phyloP scores from a whole-genome alignment of 2,797 vertebrate genomes.

The Podarcis lilfordi region DNA sequence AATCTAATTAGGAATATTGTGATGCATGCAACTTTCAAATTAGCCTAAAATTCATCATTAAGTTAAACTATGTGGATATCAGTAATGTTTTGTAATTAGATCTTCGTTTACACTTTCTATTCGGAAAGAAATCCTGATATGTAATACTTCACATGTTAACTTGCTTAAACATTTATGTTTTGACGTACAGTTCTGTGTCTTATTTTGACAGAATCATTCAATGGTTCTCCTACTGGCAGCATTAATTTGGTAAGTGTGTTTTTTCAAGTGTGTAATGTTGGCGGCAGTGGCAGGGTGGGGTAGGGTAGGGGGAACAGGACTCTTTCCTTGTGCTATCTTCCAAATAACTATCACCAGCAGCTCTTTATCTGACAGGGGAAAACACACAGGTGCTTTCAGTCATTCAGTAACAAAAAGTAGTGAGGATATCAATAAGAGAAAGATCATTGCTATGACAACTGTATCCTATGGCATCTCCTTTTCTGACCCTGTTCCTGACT shows the following conservation, averaged over 20 bases:
- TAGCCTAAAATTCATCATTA: not conserved
- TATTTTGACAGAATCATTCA: conserved; percentile 88
- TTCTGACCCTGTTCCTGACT: not conserved
- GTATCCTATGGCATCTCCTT: conserved; percentile 28
- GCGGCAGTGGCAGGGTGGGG: too few species aligned
- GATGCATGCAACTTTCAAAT: not conserved
- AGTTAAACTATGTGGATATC: not conserved
- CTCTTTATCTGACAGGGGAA: not conserved
- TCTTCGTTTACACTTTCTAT: not conserved
- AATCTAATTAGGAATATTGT: not conserved
- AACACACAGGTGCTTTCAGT: conserved; percentile 1
- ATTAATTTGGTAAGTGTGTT: conserved; percentile 89
- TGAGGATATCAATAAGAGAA: conserved; percentile 56
- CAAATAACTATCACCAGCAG: not conserved
- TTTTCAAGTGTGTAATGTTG: conserved; percentile 30
- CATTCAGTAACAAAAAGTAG: conserved; percentile 57
- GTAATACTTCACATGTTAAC: not conserved
- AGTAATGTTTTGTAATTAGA: not conserved
- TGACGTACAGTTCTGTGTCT: not conserved
- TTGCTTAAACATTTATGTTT: not conserved
- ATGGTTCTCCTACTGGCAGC: conserved; percentile 96
- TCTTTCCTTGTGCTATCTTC: not conserved
- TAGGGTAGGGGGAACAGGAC: too few species aligned
- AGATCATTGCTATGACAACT: conserved; percentile 55
- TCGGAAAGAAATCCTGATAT: not conserved